Evolutionary conservation across 2,113 vertebrate species (phyloP).

Genomic region (Bubo scandiacus): DNA sequence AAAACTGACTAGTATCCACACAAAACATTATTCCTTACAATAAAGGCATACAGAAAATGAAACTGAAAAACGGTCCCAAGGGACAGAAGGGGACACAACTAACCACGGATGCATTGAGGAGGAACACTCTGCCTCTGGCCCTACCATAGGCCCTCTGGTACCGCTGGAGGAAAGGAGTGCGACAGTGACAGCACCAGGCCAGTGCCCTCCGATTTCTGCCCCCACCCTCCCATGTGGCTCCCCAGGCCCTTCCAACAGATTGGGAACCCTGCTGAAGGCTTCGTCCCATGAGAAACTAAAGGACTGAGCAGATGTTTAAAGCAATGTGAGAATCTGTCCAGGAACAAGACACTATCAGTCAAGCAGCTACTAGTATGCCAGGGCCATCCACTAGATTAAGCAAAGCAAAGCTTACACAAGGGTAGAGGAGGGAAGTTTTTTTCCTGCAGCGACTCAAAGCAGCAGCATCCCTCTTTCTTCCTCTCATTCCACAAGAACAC

Average conservation of each 20-base stretch:
- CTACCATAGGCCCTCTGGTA: background rate
- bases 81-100: background rate
- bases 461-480: background rate
- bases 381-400: background rate
- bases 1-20: background rate
- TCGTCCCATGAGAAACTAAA: background rate
- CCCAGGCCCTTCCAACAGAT: rapidly evolving
- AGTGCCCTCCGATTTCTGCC: background rate
- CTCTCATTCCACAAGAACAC: background rate
- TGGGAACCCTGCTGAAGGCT: background rate
- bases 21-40: background rate
- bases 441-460: background rate
- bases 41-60: background rate
- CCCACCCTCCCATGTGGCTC: background rate
- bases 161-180: background rate
- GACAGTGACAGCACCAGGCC: background rate
- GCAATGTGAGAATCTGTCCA: background rate
- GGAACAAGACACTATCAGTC: background rate
- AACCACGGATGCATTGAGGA: background rate
- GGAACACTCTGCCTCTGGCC: background rate
- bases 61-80: background rate
- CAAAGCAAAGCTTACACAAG: background rate
- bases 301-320: background rate
- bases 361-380: background rate
- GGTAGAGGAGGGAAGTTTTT: background rate